Evolutionary conservation across 2,888 invertebrate genomes (phyloP), one percentile per base, ranked within the genome.

Genomic region (Hypselothyrea guttata): DNA sequence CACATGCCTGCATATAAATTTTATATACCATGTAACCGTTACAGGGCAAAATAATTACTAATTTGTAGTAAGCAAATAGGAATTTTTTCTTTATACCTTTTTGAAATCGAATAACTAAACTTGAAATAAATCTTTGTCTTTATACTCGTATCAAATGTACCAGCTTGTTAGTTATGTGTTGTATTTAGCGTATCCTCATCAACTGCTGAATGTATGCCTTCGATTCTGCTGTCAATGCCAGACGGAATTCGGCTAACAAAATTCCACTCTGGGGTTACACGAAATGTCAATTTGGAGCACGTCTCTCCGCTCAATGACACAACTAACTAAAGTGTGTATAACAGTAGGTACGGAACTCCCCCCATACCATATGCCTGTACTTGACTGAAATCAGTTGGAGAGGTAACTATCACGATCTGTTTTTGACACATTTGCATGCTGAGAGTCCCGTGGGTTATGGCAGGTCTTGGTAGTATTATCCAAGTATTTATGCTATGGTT

Each of bases 371-470:
- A 30, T 31, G 33, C 33, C 1, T 11, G 15, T 7, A 7, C 4
- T 1, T 38, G n/a, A n/a, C 5, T 22, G 38, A 15, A 15, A n/a
- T 16, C n/a, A 18, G 22, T 40, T 38, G 18, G 28, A 44, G 48
- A 56, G 44, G 34, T 57, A 60, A 63, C 28, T 73, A 74, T 67
- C 74, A 73, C 61, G 52, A 54, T 56, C 74, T 78, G 82, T 48
- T 72, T 62, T 55, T 82, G 78, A 77, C 78, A 82, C 78, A 82
- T 78, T 78, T 77, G 82, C 65, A 67, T 81, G 54, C 51, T 41
- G 65, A 57, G 70, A 54, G 54, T 54, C 35, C 33, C 22, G 33
- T 22, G 22, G 18, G 11, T 44, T 27, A 31, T n/a, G 1, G 1
- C n/a, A 1, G 4, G 5, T 38, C 11, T 18, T 16, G 1, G 7